These are phyloP conservation scores for Tricholaema leucomelas DNA, from an alignment of 2,113 vertebrate species.

Conservation along the genomic window DNA sequence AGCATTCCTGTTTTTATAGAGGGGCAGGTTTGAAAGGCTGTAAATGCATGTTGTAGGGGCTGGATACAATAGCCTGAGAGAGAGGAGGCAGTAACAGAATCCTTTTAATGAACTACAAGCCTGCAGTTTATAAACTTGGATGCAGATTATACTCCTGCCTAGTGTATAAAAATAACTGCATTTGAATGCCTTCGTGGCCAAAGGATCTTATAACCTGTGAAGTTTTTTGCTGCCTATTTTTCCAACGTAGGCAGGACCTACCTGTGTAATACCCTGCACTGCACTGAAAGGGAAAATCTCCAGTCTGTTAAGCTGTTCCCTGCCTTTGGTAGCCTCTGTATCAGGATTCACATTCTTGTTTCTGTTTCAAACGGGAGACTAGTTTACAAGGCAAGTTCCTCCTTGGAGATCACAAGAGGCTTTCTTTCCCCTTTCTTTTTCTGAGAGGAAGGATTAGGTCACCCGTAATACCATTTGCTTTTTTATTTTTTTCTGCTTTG, in stretches of 20 bases:
- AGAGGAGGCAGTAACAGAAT: conserved; percentile 48
- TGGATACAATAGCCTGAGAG: conserved; percentile 20
- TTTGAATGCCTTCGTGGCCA: conserved; percentile 27
- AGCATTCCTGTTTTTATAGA: conserved; percentile 60
- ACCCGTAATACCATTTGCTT: conserved; percentile 64
- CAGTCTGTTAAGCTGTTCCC: conserved; percentile 45
- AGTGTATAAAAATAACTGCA: neutral
- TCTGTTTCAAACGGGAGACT: conserved; percentile 63
- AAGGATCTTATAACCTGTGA: conserved; percentile 48
- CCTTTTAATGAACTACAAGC: conserved; percentile 59
- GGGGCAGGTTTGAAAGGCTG: conserved; percentile 33
- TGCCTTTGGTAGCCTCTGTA: conserved; percentile 56
- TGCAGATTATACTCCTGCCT: conserved; percentile 16
- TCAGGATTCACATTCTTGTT: conserved; percentile 69
- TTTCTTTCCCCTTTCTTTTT: conserved; percentile 68
- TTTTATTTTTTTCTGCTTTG: conserved; percentile 25
- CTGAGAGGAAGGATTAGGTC: conserved; percentile 70
- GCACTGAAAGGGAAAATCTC: conserved; percentile 55
- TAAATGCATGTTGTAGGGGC: neutral
- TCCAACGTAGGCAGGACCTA: conserved; percentile 1
- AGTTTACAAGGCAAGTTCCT: conserved; percentile 71
- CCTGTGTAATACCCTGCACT: conserved; percentile 28
- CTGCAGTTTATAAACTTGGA: conserved; percentile 61
- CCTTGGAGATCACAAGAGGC: conserved; percentile 66
- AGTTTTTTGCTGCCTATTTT: conserved; percentile 4